phyloP scores from a whole-genome alignment of 2,888 invertebrate species.

The Campoletis raptor region DNA sequence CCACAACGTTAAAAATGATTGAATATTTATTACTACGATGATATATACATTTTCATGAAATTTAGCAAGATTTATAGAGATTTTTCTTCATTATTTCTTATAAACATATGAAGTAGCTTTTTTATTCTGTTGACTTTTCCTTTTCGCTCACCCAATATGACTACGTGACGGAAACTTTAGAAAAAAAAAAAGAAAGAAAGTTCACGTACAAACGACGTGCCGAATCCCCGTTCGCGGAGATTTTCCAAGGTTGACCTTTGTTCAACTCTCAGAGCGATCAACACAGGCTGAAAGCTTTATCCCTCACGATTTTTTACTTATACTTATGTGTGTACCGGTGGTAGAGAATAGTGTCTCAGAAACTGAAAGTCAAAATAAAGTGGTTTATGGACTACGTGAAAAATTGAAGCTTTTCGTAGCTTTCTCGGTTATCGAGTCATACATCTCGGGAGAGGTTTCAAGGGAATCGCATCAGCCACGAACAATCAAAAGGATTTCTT shows the following conservation, averaged over 20 bases:
- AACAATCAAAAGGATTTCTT: neutral
- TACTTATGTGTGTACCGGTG: conserved; percentile 4
- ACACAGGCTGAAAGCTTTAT: conserved; percentile 42
- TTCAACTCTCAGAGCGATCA: conserved; percentile 43
- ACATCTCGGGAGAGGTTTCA: conserved; percentile 31
- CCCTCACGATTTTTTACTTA: neutral
- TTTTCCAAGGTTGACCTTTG: conserved; percentile 61
- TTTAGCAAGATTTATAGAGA: neutral
- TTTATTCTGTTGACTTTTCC: conserved; percentile 40
- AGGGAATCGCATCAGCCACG: conserved; percentile 37
- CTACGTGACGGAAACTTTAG: conserved; percentile 20
- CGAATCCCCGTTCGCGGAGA: conserved; percentile 46
- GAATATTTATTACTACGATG: neutral
- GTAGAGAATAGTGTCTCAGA: conserved; percentile 30
- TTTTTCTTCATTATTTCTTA: conserved; percentile 2
- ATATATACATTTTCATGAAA: neutral
- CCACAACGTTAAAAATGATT: neutral
- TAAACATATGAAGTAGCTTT: neutral
- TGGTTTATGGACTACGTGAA: conserved; percentile 52
- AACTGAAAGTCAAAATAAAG: conserved; percentile 40
- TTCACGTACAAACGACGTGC: conserved; percentile 58
- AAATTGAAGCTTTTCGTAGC: conserved; percentile 42
- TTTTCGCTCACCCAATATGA: conserved; percentile 23
- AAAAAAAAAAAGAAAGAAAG: conserved; percentile 21
- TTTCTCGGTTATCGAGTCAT: conserved; percentile 31